Percentiles rank a stretch among this genome's conserved stretches.
Conservation (phyloP, 2,113 vertebrate species). For the Neopipo cinnamomea region DNA sequence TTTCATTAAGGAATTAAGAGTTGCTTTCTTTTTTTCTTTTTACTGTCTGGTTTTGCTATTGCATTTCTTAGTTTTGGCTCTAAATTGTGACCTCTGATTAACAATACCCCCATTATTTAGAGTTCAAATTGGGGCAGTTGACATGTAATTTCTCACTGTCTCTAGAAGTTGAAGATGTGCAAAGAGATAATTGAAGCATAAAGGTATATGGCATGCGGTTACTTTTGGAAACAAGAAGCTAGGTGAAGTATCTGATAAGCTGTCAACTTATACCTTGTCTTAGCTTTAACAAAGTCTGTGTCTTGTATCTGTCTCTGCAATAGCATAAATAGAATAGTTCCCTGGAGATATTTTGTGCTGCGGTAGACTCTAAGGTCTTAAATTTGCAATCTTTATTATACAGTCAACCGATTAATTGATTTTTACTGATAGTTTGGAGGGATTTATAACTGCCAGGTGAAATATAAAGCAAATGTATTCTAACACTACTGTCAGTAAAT, state of each 20-base stretch:
- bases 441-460: slow-evolving; percentile 6
- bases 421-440: slow-evolving; percentile 11
- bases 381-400: slow-evolving; percentile 5
- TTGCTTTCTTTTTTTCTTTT: neutral
- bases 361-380: neutral
- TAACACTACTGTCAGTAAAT: neutral
- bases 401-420: neutral
- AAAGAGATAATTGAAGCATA: neutral
- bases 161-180: neutral
- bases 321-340: neutral
- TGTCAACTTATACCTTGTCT: neutral
- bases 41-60: neutral
- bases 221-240: neutral
- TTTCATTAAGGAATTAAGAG: slow-evolving; percentile 8
- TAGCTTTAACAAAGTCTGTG: neutral
- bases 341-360: neutral
- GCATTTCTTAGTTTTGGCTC: slow-evolving; percentile 21
- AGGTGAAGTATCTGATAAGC: neutral
- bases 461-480: neutral
- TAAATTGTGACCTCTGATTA: slow-evolving; percentile 17
- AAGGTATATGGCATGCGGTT: neutral
- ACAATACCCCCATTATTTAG: slow-evolving; percentile 10
- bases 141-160: neutral
- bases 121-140: neutral
- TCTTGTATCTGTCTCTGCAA: neutral